Percentiles rank a stretch among this genome's conserved stretches.
phyloP scores from a whole-genome alignment of 2,888 invertebrate species.

The Pheosia tremula region DNA sequence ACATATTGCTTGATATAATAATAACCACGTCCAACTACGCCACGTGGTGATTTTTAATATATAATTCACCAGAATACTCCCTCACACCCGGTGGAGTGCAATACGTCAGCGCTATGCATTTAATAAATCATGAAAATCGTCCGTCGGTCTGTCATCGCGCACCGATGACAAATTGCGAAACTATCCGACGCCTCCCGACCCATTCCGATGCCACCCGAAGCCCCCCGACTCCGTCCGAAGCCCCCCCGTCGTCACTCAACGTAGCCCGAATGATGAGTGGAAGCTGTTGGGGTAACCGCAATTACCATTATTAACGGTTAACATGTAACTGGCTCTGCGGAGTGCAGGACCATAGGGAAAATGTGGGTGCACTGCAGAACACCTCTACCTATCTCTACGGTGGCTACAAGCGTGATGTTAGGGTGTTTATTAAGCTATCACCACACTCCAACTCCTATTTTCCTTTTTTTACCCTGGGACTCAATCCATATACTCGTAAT shows the following conservation, averaged over 20 bases:
- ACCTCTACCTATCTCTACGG: too few relatives aligned
- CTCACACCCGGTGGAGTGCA: conserved; percentile 36
- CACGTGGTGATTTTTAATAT: too few relatives aligned
- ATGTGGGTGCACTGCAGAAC: too few relatives aligned
- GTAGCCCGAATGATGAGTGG: conserved; percentile 35
- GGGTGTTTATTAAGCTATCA: too few relatives aligned
- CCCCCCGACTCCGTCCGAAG: conserved; percentile 1
- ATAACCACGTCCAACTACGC: too few relatives aligned
- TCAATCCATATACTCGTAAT: too few relatives aligned
- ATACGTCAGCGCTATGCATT: conserved; percentile 65
- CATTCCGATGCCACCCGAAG: conserved; percentile 16
- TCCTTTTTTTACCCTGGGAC: too few relatives aligned
- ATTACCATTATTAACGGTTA: conserved; percentile 15
- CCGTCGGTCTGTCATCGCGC: conserved; percentile 64
- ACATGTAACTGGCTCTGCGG: not conserved
- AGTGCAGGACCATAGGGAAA: too few relatives aligned
- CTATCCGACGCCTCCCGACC: conserved; percentile 34
- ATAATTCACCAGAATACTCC: conserved; percentile 23
- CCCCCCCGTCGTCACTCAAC: not conserved
- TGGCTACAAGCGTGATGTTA: too few relatives aligned
- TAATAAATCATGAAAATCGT: conserved; percentile 73
- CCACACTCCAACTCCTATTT: too few relatives aligned
- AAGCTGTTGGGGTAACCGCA: conserved; percentile 10
- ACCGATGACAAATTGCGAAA: conserved; percentile 64
- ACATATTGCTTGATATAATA: too few relatives aligned